Evolutionary conservation across 2,797 vertebrate genomes (phyloP).

Genomic region (Rhabdomys pumilio): DNA sequence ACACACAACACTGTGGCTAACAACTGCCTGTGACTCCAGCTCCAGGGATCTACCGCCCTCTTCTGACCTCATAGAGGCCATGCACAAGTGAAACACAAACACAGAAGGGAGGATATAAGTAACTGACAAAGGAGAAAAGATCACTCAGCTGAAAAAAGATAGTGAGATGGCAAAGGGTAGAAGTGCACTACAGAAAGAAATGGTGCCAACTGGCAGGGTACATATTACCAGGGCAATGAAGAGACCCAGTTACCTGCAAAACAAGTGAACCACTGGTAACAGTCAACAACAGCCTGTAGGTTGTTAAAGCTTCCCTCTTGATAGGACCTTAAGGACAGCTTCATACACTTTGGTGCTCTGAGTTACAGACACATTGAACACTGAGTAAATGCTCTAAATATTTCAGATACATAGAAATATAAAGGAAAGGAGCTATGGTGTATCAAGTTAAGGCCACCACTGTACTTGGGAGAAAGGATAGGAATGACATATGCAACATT

Average conservation of each 20-base stretch:
- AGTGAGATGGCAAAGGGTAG: neutral
- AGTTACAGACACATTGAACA: neutral
- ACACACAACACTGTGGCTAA: neutral
- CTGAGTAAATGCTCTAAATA: neutral
- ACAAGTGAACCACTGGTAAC: neutral
- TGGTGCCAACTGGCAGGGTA: neutral
- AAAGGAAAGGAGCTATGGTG: neutral
- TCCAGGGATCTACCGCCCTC: neutral
- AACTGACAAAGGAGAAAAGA: neutral
- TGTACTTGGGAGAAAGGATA: neutral
- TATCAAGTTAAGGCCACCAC: neutral
- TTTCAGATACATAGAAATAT: neutral
- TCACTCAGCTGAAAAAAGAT: neutral
- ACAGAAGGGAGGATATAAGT: no score
- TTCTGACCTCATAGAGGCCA: neutral
- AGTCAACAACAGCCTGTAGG: neutral
- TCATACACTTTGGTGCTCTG: neutral
- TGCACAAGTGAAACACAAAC: neutral
- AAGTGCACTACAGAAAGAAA: neutral
- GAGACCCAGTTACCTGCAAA: neutral
- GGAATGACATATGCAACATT: neutral
- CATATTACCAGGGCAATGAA: neutral
- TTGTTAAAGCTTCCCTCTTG: neutral
- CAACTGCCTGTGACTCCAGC: neutral
- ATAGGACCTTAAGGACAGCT: neutral